Evolutionary conservation across 2,113 vertebrate species (phyloP).

Genomic region (Anguilla japonica): DNA sequence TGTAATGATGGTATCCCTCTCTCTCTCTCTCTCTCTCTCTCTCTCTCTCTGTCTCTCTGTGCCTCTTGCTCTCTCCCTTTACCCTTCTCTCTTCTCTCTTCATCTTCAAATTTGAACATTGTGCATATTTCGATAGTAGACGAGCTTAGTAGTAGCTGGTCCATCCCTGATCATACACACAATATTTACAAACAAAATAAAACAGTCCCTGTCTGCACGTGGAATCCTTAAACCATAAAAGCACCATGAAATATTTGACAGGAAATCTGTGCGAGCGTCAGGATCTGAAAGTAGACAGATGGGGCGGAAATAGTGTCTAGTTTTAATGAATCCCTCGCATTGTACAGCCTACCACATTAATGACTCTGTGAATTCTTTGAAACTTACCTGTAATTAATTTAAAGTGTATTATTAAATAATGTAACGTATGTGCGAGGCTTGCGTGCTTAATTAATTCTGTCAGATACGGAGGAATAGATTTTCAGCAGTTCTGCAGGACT

Average conservation of each 20-base stretch:
- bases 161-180: neutral
- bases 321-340: neutral
- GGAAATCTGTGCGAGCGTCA: neutral
- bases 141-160: neutral
- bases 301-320: neutral
- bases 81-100: neutral
- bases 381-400: neutral
- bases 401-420: neutral
- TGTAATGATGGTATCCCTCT: neutral
- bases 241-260: too few species aligned
- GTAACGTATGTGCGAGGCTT: neutral
- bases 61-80: neutral
- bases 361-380: neutral
- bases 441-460: neutral
- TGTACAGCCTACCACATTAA: neutral
- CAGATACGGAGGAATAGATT: neutral
- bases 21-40: slow-evolving; percentile 5
- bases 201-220: neutral
- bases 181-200: neutral
- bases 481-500: neutral
- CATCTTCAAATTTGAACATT: slow-evolving; percentile 32
- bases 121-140: neutral
- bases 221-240: neutral
- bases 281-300: neutral
- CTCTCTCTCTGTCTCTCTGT: slow-evolving; percentile 3